Percentiles rank a stretch among this genome's conserved stretches.
phyloP scores from a whole-genome alignment of 2,888 invertebrate genomes.

The Listrodromus nycthemerus region DNA sequence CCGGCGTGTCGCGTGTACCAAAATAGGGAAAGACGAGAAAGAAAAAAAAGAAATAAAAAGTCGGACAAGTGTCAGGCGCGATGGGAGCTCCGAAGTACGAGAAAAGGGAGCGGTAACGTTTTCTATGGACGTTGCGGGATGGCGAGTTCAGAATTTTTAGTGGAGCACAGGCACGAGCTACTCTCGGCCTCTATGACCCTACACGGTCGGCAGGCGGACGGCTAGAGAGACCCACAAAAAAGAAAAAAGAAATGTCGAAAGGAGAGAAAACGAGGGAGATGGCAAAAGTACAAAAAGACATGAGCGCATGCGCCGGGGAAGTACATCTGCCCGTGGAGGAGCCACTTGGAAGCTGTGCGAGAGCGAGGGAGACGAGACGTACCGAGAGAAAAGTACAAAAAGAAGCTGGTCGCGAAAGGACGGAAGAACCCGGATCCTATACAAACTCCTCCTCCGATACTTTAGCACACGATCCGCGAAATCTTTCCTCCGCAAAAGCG shows the following conservation, averaged over 20 bases:
- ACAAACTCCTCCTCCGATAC: slow-evolving; percentile 45
- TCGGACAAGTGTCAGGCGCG: slow-evolving; percentile 57
- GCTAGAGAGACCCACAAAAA: slow-evolving; percentile 29
- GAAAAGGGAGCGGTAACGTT: slow-evolving; percentile 16
- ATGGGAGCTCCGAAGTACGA: slow-evolving; percentile 22
- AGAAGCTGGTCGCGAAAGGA: slow-evolving; percentile 3
- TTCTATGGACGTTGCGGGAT: slow-evolving; percentile 45
- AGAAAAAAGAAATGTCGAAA: slow-evolving; percentile 35
- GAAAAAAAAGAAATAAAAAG: neutral
- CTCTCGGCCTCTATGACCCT: neutral
- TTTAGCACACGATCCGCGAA: slow-evolving; percentile 31
- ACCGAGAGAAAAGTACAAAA: slow-evolving; percentile 12
- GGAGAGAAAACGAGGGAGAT: slow-evolving; percentile 37
- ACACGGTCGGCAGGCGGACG: slow-evolving; percentile 22
- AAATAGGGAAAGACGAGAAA: slow-evolving; percentile 46
- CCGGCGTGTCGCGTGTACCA: slow-evolving; percentile 40
- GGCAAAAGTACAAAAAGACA: slow-evolving; percentile 40
- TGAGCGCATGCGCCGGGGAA: slow-evolving; percentile 66
- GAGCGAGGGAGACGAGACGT: slow-evolving; percentile 46
- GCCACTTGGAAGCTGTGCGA: slow-evolving; percentile 8
- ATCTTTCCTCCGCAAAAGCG: slow-evolving; percentile 17
- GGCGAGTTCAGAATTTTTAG: slow-evolving; percentile 13
- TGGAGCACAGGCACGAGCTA: slow-evolving; percentile 26
- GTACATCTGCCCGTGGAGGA: slow-evolving; percentile 68
- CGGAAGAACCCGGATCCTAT: slow-evolving; percentile 56